Evolutionary conservation across 2,797 vertebrate genomes (phyloP).

Genomic region (Acanthurus lineatus): DNA sequence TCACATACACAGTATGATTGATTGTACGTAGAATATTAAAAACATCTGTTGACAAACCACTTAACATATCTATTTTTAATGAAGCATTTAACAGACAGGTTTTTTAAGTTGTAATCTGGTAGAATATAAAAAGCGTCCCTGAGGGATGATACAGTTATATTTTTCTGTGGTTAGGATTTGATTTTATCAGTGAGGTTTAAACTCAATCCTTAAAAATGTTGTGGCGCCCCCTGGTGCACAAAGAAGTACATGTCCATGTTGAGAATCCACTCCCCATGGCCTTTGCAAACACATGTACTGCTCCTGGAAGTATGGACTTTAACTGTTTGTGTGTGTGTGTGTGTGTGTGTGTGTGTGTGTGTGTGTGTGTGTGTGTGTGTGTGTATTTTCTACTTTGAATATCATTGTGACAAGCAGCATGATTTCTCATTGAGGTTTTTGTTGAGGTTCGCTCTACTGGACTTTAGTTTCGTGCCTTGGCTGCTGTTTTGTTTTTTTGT

Average conservation of each 20-base stretch:
- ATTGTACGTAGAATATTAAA: conserved; percentile 51
- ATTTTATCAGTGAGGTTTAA: background rate
- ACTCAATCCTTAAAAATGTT: conserved; percentile 14
- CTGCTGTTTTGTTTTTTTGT: conserved; percentile 51
- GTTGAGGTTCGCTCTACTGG: conserved; percentile 39
- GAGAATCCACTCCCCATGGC: background rate
- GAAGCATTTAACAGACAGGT: conserved; percentile 7
- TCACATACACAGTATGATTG: conserved; percentile 19
- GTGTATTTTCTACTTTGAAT: conserved; percentile 36
- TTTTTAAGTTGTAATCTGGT: conserved; percentile 37
- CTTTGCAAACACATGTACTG: conserved; percentile 20
- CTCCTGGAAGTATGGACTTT: conserved; percentile 17
- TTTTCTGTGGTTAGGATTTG: conserved; percentile 24
- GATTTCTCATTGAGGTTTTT: conserved; percentile 31
- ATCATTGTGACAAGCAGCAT: conserved; percentile 25
- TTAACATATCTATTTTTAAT: conserved; percentile 51
- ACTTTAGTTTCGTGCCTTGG: conserved; percentile 71
- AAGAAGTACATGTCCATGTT: no score
- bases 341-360: background rate
- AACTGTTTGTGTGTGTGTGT: conserved; percentile 7
- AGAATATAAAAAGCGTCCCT: conserved; percentile 12
- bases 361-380: background rate
- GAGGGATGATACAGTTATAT: conserved; percentile 4
- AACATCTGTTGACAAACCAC: conserved; percentile 49
- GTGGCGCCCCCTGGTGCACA: conserved; percentile 57